These are phyloP conservation scores for Hypercompe scribonia DNA, from an alignment of 2,888 invertebrate species.

Conservation along the genomic window DNA sequence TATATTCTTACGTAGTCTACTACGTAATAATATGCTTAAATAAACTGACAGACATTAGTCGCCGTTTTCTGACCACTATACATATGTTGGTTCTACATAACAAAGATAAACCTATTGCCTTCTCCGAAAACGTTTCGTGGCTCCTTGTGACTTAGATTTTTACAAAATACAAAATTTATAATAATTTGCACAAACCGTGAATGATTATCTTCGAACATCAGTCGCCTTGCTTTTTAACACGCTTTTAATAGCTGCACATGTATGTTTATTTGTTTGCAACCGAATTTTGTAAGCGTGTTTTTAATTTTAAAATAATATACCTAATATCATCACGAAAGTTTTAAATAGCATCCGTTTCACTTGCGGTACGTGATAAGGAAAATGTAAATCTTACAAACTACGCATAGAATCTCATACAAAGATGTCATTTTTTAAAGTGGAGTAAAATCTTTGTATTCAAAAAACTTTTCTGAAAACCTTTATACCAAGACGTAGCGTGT, in stretches of 20 bases:
- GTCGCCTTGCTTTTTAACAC: too few species aligned
- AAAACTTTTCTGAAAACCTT: conserved; percentile 59
- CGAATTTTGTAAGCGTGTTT: too few species aligned
- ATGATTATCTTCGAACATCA: not conserved
- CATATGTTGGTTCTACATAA: not conserved
- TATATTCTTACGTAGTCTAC: too few species aligned
- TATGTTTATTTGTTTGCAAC: too few species aligned
- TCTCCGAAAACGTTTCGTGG: not conserved
- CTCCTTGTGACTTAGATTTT: not conserved
- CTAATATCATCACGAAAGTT: not conserved
- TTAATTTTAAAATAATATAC: not conserved
- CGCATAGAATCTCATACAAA: conserved; percentile 46
- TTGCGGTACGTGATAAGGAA: conserved; percentile 3
- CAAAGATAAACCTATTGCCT: not conserved
- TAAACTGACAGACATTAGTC: not conserved
- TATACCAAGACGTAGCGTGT: conserved; percentile 65
- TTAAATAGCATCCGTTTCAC: not conserved
- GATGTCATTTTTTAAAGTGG: conserved; percentile 47
- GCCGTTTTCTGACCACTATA: too few species aligned
- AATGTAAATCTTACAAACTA: conserved; percentile 22
- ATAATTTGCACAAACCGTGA: not conserved
- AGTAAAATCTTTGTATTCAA: conserved; percentile 48
- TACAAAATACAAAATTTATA: not conserved
- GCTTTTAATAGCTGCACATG: too few species aligned
- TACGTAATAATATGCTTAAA: not conserved